Base-by-base conservation (phyloP, 2,888 invertebrate species). In the Amaurobius ferox region DNA sequence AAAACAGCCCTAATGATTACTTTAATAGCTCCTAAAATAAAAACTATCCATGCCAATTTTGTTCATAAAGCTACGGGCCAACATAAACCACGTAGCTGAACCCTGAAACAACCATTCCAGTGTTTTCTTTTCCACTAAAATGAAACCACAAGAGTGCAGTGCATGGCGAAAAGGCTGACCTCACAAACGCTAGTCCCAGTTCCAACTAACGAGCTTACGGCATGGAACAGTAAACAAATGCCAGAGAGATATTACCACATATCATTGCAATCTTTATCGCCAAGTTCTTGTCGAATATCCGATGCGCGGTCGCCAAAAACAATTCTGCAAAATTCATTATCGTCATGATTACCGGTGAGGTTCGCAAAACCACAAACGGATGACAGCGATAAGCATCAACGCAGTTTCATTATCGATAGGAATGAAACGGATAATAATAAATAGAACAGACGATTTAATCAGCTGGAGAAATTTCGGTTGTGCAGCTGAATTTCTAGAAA, bases 201-300 rank as follows among this genome's bases (percentile, higher is more conserved):
- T 30, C 23, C 19, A 55, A 55, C 30, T 64, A 68, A 39, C 68
- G 26, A 32, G 9, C 68, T 68, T 68, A 13, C 68, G 29, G 23
- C 68, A 39, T 39, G n/a, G 68, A 30, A 26, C 39, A 40, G 68
- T 40, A 68, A 68, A 40, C 40, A 68, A 68, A 68, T 23, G 26
- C 23, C 40, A 23, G 9, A 26, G n/a, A n/a, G 32, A 26, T 35
- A 40, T 68, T 68, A 32, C 68, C 23, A 68, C 39, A 68, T 32
- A 26, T 68, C 40, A 23, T 26, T 9, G 68, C 68, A 68, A 68
- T 68, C 68, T 68, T 19, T 55, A 26, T 6, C 40, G 39, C 26
- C 68, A 39, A 39, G 40, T 16, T 32, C 32, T 66, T 11, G 64
- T 5, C 64, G 32, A 30, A 66, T 19, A 66, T 16, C 32, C 32